A percentile compares a stretch with the other conserved stretches of the same genome.
These are phyloP conservation scores for Trichonephila clavata DNA, from an alignment of 1,140 invertebrate genomes.

Conservation along the genomic window DNA sequence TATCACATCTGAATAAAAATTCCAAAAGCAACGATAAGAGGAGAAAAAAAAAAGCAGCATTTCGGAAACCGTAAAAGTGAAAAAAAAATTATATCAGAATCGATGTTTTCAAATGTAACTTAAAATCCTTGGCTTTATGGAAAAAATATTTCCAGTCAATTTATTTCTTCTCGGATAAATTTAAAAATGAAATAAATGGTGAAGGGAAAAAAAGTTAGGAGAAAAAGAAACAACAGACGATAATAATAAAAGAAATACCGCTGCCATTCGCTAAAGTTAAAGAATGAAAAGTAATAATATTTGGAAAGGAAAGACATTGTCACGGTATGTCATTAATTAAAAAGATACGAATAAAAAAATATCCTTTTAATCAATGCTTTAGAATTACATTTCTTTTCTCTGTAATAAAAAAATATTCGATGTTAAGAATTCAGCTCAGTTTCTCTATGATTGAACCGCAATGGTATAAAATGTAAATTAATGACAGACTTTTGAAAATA, in stretches of 20 bases:
- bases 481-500: constrained; percentile 62
- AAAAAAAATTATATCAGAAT: constrained; percentile 39
- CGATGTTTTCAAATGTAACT: constrained; percentile 69
- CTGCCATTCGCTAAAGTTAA: constrained; percentile 40
- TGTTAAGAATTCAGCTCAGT: constrained; percentile 43
- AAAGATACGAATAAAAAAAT: constrained; percentile 41
- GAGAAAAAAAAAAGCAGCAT: not conserved
- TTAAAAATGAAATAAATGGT: constrained; percentile 54
- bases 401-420: constrained; percentile 2
- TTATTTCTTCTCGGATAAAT: constrained; percentile 51
- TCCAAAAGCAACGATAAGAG: not conserved
- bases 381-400: constrained; percentile 55
- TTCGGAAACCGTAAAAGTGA: constrained; percentile 1
- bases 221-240: constrained; percentile 9
- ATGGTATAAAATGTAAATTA: constrained; percentile 66
- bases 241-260: constrained; percentile 8
- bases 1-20: constrained; percentile 48
- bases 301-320: constrained; percentile 65
- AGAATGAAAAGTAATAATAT: constrained; percentile 73
- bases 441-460: constrained; percentile 6
- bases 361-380: constrained; percentile 63
- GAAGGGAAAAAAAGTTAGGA: not conserved
- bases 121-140: constrained; percentile 54
- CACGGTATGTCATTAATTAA: constrained; percentile 72
- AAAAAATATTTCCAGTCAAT: constrained; percentile 66